Conservation (phyloP, 2,113 vertebrate genomes). For the Brachyhypopomus gauderio region DNA sequence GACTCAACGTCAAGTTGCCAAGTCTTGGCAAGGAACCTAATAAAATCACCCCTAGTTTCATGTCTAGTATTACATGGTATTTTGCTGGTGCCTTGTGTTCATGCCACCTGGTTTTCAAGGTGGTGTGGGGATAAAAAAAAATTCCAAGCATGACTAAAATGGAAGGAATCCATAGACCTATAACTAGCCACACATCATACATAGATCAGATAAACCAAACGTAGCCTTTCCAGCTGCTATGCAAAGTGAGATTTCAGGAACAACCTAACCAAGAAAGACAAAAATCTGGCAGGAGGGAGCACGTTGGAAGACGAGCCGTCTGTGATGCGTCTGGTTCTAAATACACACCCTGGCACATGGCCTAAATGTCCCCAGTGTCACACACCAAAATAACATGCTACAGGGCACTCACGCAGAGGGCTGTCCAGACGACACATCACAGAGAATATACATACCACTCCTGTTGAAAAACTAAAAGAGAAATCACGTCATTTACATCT, state of each 20-base stretch:
- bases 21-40: not conserved
- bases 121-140: not conserved
- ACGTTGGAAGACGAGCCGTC: not conserved
- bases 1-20: not conserved
- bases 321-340: constrained; percentile 16
- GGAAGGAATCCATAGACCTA: constrained; percentile 40
- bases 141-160: constrained; percentile 35
- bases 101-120: not conserved
- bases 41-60: constrained; percentile 1
- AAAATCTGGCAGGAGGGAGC: not conserved
- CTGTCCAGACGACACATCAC: not conserved
- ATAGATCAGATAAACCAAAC: constrained; percentile 36
- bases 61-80: constrained; percentile 2
- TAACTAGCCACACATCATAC: constrained; percentile 34
- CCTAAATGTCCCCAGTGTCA: constrained; percentile 42
- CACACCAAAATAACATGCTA: constrained; percentile 32
- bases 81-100: constrained; percentile 3
- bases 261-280: not conserved
- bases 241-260: constrained; percentile 14
- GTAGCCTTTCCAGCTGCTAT: constrained; percentile 31
- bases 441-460: not conserved
- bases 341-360: constrained; percentile 16
- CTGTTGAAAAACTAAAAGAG: not conserved
- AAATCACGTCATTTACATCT: constrained; percentile 14
- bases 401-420: not conserved